These are phyloP conservation scores for Lasiommata megera DNA, from an alignment of 2,888 invertebrate species.

Conservation along the genomic window DNA sequence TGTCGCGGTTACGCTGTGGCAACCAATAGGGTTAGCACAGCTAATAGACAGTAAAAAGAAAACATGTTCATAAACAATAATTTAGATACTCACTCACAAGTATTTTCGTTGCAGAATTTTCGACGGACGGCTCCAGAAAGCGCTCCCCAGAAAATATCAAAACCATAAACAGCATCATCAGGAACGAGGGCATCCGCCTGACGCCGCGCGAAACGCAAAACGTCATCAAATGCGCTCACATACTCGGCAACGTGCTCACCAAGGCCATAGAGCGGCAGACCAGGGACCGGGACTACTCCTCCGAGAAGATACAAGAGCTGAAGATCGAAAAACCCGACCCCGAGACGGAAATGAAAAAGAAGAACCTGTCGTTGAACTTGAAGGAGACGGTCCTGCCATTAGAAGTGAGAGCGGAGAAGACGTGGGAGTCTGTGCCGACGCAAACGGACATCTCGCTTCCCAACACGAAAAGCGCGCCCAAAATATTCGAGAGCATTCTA, in stretches of 20 bases:
- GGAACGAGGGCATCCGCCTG: conserved; percentile 60
- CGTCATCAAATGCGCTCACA: conserved; percentile 69
- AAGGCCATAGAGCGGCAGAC: conserved; percentile 63
- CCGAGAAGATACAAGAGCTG: conserved; percentile 41
- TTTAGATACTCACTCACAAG: too few relatives aligned
- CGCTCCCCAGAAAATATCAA: conserved; percentile 59
- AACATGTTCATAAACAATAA: not conserved
- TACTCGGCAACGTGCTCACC: conserved; percentile 60
- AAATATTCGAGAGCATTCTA: conserved; percentile 70
- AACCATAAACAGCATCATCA: conserved; percentile 55
- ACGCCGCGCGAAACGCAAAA: conserved; percentile 67
- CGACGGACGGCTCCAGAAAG: conserved; percentile 50
- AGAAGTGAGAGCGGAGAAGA: conserved; percentile 51
- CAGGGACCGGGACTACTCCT: conserved; percentile 38
- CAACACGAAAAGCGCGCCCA: conserved; percentile 74
- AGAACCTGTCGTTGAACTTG: conserved; percentile 58
- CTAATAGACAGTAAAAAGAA: too few relatives aligned
- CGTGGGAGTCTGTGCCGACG: conserved; percentile 60
- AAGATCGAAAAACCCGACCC: conserved; percentile 29
- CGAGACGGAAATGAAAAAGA: conserved; percentile 48
- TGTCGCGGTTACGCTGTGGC: too few relatives aligned
- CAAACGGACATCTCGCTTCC: conserved; percentile 75
- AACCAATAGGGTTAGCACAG: too few relatives aligned
- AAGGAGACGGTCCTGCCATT: conserved; percentile 58
- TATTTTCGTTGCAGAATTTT: conserved; percentile 50